Base-by-base conservation (phyloP, 2,888 invertebrate genomes). In the Osmoderma eremita region DNA sequence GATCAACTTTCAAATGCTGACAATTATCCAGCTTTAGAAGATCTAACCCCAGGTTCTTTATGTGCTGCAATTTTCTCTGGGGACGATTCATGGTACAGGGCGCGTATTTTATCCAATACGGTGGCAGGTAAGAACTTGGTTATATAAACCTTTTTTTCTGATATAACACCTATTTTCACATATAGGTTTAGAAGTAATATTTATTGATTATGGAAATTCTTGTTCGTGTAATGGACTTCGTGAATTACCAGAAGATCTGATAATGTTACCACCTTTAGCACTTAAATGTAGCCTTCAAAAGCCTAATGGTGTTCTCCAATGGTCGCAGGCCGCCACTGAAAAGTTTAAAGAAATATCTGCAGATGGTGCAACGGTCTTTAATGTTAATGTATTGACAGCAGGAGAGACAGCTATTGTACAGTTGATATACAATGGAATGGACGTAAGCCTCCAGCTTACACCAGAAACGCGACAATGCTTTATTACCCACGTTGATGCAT, bases 191-290 rank as follows among this genome's bases (percentile, higher is more conserved):
- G 87, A 86, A 74, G 88, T 90, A 0, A 82, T 87, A 65, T 91
- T 89, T 73, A 85, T 91, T 17, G 91, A 91, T 79, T 91, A 88
- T 73, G 91, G 91, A 1, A 90, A 90, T 75, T 87, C 88, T 50
- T 86, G 89, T 5, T 83, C 85, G 51, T 86, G 88, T 65, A 84
- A 84, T 61, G 86, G 87, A 70, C 84, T 90, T 63, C 84, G 86
- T 63, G 83, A 83, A 63, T 82, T 91, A 30, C 90, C 91, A 0
- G 85, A 86, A 70, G 87, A 88, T 58, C 76, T 91, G 0, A 81
- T 84, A 0, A 74, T 80, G 12, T 84, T 87, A 48, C 86, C 88
- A 51, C 85, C 88, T 0, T 78, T 90, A 56, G 89, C 90, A 0
- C 86, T 87, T 72, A 88, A 89, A 75, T 90, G 90, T 73, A 83